These are phyloP conservation scores for Eretmochelys imbricata DNA, from an alignment of 2,113 vertebrate species.

Conservation along the genomic window DNA sequence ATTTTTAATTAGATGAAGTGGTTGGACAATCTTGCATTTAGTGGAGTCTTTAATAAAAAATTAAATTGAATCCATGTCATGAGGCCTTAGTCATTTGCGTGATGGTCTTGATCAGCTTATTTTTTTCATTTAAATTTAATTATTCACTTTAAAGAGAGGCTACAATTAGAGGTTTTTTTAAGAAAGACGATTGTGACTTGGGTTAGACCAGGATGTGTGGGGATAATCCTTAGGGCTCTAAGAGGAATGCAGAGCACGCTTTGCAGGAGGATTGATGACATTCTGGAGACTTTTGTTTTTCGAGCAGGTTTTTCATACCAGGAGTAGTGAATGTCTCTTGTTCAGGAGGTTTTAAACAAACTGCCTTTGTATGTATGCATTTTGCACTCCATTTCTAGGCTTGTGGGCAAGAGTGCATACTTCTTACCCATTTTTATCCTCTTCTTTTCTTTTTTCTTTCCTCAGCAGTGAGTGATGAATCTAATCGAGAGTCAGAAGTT, in stretches of 20 bases:
- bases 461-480: conserved; percentile 79
- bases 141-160: neutral
- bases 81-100: neutral
- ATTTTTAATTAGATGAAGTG: neutral
- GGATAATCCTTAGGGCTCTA: neutral
- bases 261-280: neutral
- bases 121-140: neutral
- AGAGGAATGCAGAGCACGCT: neutral
- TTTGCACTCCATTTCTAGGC: fast-evolving
- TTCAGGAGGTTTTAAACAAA: neutral
- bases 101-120: neutral
- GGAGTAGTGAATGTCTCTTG: neutral
- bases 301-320: fast-evolving
- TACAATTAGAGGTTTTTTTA: neutral
- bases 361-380: neutral
- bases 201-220: neutral
- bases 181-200: neutral
- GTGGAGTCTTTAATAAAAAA: neutral
- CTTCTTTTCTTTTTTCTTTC: neutral
- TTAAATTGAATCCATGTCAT: neutral
- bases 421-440: neutral
- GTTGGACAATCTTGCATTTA: neutral
- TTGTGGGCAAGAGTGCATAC: fast-evolving
- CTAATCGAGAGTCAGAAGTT: conserved; percentile 86
- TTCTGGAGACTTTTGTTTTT: neutral